Percentiles rank a stretch among this genome's conserved stretches.
Evolutionary conservation across 2,888 invertebrate species (phyloP).

Genomic region (Campopleginae sp.): DNA sequence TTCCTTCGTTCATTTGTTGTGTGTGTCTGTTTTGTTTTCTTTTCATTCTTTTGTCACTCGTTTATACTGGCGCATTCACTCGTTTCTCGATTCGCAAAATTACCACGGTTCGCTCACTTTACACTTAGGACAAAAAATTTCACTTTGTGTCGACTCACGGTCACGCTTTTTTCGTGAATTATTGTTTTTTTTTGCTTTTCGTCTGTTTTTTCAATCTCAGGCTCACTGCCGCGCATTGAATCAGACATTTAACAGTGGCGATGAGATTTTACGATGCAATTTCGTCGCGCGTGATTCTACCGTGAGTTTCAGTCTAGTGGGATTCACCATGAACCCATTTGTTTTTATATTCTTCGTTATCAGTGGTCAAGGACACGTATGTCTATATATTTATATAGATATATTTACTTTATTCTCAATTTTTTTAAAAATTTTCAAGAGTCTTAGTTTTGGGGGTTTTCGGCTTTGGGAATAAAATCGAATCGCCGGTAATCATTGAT

Average conservation of each 20-base stretch:
- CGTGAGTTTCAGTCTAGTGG: slow-evolving; percentile 77
- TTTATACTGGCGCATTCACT: slow-evolving; percentile 35
- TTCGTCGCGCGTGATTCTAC: slow-evolving; percentile 57
- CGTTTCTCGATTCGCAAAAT: slow-evolving; percentile 28
- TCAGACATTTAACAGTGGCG: slow-evolving; percentile 69
- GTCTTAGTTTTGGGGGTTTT: neutral
- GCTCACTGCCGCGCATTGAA: slow-evolving; percentile 70
- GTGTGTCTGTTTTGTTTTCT: neutral
- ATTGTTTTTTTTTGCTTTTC: slow-evolving; percentile 43
- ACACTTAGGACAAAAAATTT: slow-evolving; percentile 71
- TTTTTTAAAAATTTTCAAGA: slow-evolving; percentile 15
- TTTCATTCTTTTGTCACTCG: slow-evolving; percentile 15
- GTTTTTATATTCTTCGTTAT: slow-evolving; percentile 57
- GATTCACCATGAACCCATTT: slow-evolving; percentile 65
- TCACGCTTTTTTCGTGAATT: slow-evolving; percentile 52
- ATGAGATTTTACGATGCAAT: slow-evolving; percentile 67
- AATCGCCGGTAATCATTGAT: slow-evolving; percentile 36
- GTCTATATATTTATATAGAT: slow-evolving; percentile 9
- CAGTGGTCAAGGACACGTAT: slow-evolving; percentile 52
- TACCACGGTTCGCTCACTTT: slow-evolving; percentile 46
- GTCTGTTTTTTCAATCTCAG: slow-evolving; percentile 56
- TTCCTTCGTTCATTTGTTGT: neutral
- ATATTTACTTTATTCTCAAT: slow-evolving; percentile 16
- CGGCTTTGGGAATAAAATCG: slow-evolving; percentile 32
- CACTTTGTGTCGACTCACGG: slow-evolving; percentile 72